Evolutionary conservation across 1,140 invertebrate genomes (phyloP).

Genomic region (Nautilus pompilius): DNA sequence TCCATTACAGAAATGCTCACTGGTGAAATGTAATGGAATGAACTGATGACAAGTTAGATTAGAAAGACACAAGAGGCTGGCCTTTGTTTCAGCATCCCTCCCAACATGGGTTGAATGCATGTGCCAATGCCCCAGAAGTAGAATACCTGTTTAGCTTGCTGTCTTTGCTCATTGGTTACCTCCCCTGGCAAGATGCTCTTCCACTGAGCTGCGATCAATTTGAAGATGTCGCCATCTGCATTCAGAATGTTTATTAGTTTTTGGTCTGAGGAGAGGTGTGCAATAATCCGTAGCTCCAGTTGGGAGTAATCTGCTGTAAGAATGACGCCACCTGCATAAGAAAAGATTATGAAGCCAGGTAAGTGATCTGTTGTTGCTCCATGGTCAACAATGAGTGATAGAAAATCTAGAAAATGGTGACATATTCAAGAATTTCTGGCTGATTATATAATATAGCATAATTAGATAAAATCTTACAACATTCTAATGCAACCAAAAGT

Average conservation of each 20-base stretch:
- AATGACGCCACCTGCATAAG: conserved; percentile 58
- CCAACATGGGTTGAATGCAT: neutral
- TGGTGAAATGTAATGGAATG: no score
- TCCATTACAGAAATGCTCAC: no score
- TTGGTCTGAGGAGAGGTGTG: conserved; percentile 83
- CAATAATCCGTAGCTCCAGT: conserved; percentile 87
- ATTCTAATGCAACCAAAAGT: no score
- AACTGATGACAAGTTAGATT: neutral
- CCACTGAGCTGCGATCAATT: conserved; percentile 80
- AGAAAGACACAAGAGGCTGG: neutral
- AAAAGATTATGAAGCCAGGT: no score
- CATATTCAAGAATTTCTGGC: no score
- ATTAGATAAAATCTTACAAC: no score
- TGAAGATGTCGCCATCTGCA: conserved; percentile 78
- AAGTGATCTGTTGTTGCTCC: no score
- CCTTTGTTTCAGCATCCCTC: neutral
- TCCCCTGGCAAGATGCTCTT: conserved; percentile 65
- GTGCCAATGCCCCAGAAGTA: neutral
- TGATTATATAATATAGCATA: no score
- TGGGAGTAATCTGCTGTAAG: conserved; percentile 95
- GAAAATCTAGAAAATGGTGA: no score
- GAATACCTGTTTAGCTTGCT: conserved; percentile 72
- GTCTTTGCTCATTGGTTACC: conserved; percentile 71
- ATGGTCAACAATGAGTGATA: no score
- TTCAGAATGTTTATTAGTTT: conserved; percentile 70